Evolutionary conservation across 2,113 vertebrate genomes (phyloP), one percentile per base, ranked within the genome.

Genomic region (Jacana jacana): DNA sequence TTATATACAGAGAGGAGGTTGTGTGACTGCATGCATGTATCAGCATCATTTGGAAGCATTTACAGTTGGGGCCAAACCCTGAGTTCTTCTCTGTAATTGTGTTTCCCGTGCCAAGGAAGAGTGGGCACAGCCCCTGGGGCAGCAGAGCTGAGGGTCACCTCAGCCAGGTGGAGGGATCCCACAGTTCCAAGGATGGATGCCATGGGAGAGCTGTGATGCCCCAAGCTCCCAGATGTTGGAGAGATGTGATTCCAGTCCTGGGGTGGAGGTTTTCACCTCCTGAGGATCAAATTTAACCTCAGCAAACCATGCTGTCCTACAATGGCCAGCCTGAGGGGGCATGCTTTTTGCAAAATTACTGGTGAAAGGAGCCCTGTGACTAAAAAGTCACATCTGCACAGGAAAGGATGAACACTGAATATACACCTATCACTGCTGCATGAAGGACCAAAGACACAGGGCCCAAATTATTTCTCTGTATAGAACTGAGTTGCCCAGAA

Each of bases 281-380:
- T 13, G 25, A 48, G n/a, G 52, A 76, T 40, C 24, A 71, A n/a
- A 27, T 40, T 20, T 33, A 44, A 77, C 46, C 12, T 58, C 57
- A 49, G 42, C 18, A 72, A 71, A 31, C 0, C 2, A 55, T 7
- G 81, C 37, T 77, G 31, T 37, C 58, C 68, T 12, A 44, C 33
- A 37, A 16, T 0, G 3, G 5, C 1, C 33, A 54, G 49, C 14
- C 31, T n/a, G 22, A 66, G 37, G 37, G 23, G 13, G 5, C 17
- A 27, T 0, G 0, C 19, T 28, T 76, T 37, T 71, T 40, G 7
- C 17, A 70, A 81, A 70, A 79, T 81, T 23, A 15, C 15, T 44
- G 37, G 8, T 70, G 27, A 63, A 91, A 31, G 63, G 25, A 55
- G 7, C 14, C 11, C 10, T 31, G 8, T 11, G 27, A 64, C 66